Base-by-base conservation (phyloP, 2,797 vertebrate species). In the Gobionotothen gibberifrons region DNA sequence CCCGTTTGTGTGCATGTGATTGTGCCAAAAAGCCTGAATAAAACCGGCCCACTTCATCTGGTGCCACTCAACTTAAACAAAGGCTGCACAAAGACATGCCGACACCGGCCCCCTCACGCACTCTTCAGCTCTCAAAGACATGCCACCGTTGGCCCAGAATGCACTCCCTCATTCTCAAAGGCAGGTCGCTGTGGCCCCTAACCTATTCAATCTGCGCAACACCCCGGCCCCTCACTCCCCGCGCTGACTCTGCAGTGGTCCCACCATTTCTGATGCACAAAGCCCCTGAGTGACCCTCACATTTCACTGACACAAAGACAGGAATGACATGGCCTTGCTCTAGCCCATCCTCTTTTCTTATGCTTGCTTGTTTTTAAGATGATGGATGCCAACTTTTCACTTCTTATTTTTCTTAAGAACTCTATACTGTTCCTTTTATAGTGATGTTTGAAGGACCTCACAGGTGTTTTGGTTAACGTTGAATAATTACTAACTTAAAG, bases 241-340 rank as follows among this genome's bases (percentile, higher is more conserved):
- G 39, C 39, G 2, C 78, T 47, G 73, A 83, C 74, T 87, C 74
- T 70, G 71, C 16, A 26, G 83, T 52, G 78, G 74, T 81, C 81
- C 81, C 76, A 39, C 66, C 47, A 46, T 59, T 79, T 78, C 56
- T 84, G 85, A 81, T 57, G 57, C 84, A 84, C 82, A 90, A 83
- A 88, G 81, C 67, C 80, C 68, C 63, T 52, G 48, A 16, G 74
- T 79, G 87, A 90, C 90, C 89, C 85, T 85, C 87, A 81, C 85
- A 87, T 89, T 90, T 87, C 83, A 84, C 69, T 62, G 19, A 17
- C 78, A 90, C 85, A 90, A 89, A 87, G 81, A 78, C 73, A 76
- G 51, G 69, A 74, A 78, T 46, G 76, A 77, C 72, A 32, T 0
- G 43, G 74, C 46, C 78, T 40, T 16, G 1, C 66, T 72, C 60